phyloP scores from a whole-genome alignment of 1,140 invertebrate genomes.

The Melipona quadrifasciata region DNA sequence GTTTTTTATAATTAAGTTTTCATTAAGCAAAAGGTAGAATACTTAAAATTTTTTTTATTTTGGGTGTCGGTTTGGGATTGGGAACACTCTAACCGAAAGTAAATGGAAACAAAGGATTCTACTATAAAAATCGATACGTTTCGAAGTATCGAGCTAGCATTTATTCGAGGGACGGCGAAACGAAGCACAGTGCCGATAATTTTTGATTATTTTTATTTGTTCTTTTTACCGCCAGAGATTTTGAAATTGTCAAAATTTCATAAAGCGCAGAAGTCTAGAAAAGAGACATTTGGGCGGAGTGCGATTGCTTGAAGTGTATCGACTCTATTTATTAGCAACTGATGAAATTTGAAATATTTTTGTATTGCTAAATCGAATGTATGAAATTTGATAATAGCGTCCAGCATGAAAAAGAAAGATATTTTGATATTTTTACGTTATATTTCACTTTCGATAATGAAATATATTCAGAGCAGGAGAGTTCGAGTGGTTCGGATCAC shows the following conservation, averaged over 20 bases:
- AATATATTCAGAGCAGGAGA: neutral
- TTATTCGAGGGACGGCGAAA: slow-evolving; percentile 32
- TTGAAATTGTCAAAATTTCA: neutral
- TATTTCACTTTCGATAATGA: neutral
- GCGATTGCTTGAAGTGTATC: neutral
- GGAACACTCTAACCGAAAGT: slow-evolving; percentile 73
- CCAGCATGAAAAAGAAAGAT: neutral
- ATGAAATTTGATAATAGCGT: neutral
- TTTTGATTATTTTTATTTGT: slow-evolving; percentile 8
- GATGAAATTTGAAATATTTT: slow-evolving; percentile 26
- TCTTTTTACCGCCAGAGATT: neutral
- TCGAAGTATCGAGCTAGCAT: slow-evolving; percentile 32
- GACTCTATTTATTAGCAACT: slow-evolving; percentile 8
- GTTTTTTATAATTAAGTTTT: slow-evolving; percentile 54
- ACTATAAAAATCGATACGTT: slow-evolving; percentile 18
- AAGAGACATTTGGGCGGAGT: neutral
- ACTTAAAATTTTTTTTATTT: slow-evolving; percentile 57
- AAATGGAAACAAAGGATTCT: slow-evolving; percentile 57
- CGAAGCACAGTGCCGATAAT: slow-evolving; percentile 32
- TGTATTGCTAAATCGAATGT: neutral
- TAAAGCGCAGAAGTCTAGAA: neutral
- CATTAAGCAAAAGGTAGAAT: slow-evolving; percentile 41
- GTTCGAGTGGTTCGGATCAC: neutral
- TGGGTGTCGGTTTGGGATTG: slow-evolving; percentile 75
- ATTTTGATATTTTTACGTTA: neutral